Conservation (phyloP, 2,113 vertebrate species). For the Narcine bancroftii region DNA sequence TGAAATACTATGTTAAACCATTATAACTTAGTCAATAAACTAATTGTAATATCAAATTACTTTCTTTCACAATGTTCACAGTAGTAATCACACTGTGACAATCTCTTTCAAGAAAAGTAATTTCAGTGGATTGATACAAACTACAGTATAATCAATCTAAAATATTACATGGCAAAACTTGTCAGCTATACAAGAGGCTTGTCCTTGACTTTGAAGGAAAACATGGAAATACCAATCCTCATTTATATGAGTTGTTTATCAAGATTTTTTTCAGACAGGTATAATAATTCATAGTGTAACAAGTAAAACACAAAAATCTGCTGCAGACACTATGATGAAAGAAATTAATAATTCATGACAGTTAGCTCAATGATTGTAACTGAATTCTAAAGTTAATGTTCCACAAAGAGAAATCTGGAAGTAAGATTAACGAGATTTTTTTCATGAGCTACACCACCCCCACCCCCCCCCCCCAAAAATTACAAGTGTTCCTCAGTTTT, state of each 20-base stretch:
- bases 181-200: not conserved
- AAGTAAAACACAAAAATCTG: no score
- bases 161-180: not conserved
- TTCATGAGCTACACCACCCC: no score
- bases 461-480: no score
- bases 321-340: no score
- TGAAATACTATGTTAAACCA: not conserved
- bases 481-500: not conserved
- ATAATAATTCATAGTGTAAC: not conserved
- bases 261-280: not conserved
- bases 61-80: not conserved
- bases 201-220: conserved; percentile 21
- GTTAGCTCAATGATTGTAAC: not conserved
- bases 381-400: not conserved
- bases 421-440: conserved; percentile 4
- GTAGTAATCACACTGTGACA: conserved; percentile 3
- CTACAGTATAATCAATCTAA: not conserved
- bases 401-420: not conserved
- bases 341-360: no score
- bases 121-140: not conserved
- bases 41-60: conserved; percentile 17
- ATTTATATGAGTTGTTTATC: not conserved
- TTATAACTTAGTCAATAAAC: not conserved
- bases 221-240: not conserved
- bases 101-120: not conserved